Evolutionary conservation across 2,888 invertebrate species (phyloP).

Genomic region (Campoletis raptor): DNA sequence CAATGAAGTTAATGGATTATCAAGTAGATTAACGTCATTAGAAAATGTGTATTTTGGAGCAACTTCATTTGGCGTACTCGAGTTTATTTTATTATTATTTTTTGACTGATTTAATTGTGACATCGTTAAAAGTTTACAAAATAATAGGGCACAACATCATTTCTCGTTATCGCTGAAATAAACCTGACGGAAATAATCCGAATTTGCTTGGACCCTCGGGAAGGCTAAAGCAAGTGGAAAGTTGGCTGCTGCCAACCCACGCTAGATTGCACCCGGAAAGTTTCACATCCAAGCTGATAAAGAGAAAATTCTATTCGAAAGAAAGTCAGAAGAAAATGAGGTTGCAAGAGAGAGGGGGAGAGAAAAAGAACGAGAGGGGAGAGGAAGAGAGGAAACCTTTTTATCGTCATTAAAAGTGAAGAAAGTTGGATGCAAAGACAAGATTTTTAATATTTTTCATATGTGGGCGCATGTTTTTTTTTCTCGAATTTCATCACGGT

Average conservation of each 20-base stretch:
- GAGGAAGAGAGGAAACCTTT: neutral
- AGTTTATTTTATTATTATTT: neutral
- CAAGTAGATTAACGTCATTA: neutral
- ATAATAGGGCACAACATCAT: neutral
- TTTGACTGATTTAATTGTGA: neutral
- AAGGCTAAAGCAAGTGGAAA: constrained; percentile 3
- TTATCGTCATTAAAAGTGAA: constrained; percentile 23
- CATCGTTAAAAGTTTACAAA: constrained; percentile 9
- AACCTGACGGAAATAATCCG: constrained; percentile 20
- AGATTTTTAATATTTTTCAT: constrained; percentile 26
- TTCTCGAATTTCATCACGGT: constrained; percentile 47
- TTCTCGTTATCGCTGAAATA: constrained; percentile 1
- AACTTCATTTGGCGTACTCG: neutral
- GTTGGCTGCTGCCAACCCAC: neutral
- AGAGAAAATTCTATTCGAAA: constrained; percentile 4
- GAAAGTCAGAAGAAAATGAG: neutral
- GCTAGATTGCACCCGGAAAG: constrained; percentile 14
- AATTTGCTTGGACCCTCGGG: neutral
- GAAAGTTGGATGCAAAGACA: constrained; percentile 7
- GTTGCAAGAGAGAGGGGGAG: neutral
- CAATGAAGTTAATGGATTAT: neutral
- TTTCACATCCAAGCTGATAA: constrained; percentile 13
- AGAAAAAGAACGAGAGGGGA: neutral
- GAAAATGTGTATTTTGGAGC: neutral
- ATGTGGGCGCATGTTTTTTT: neutral